phyloP scores from a whole-genome alignment of 2,113 vertebrate species.

The Lepidiolamprologus cunningtoni region DNA sequence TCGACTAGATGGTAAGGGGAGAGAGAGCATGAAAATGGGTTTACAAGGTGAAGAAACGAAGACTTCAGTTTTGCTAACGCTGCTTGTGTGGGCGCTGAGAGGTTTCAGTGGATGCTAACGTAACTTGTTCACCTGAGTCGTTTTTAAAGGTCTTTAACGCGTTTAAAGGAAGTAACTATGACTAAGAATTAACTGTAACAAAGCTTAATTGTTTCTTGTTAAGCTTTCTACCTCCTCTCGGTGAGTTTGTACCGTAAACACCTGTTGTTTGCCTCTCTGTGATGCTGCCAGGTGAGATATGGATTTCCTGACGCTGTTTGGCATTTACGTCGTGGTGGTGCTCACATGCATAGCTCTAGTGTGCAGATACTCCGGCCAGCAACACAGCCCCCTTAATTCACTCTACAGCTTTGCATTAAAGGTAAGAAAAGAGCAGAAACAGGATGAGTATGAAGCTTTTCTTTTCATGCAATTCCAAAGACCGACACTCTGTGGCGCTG shows the following conservation, averaged over 20 bases:
- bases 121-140: neutral
- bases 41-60: neutral
- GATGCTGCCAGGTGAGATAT: slow-evolving; percentile 60
- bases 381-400: slow-evolving; percentile 49
- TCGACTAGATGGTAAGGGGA: neutral
- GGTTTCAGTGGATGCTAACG: slow-evolving; percentile 11
- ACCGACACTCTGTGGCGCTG: neutral
- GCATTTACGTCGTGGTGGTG: slow-evolving; percentile 72
- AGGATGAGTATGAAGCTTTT: neutral
- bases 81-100: too few relatives aligned
- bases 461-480: neutral
- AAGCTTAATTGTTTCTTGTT: neutral
- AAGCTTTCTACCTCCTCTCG: neutral
- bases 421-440: slow-evolving; percentile 38
- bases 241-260: neutral
- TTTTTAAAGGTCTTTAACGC: neutral
- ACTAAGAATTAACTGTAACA: neutral
- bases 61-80: neutral
- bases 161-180: neutral
- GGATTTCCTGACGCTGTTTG: slow-evolving; percentile 87
- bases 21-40: neutral
- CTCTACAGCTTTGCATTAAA: slow-evolving; percentile 7
- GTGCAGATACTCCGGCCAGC: slow-evolving; percentile 71
- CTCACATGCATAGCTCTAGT: slow-evolving; percentile 59
- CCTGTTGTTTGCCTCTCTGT: slow-evolving; percentile 1